Base-by-base conservation (phyloP, 2,113 vertebrate species). In the Tenrec ecaudatus region DNA sequence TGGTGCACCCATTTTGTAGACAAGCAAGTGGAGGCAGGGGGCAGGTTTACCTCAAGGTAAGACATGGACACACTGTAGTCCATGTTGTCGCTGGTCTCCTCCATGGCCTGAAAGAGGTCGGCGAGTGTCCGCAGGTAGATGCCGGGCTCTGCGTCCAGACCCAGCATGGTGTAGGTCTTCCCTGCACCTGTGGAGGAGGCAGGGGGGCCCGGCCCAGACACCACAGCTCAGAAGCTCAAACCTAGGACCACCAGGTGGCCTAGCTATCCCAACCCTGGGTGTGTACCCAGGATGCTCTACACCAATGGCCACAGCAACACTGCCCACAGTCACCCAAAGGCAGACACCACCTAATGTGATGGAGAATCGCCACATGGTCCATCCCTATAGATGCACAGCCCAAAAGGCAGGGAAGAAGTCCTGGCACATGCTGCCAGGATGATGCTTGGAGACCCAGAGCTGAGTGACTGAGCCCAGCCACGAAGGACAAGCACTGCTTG, bases 111-210 rank as follows among this genome's bases (percentile, higher is more conserved):
- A 89, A 98, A 98, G 69, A 98, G 98, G 75, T 98, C 98, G 0
- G 94, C 96, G 68, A 98, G 97, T 1, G 97, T 91, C 19, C 78
- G 85, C 77, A 98, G 94, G 60, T 98, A 98, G 95, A 98, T 98
- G 36, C 98, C 98, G 0, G 97, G 97, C 43, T 98, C 97, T 0
- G 95, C 40, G 36, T 98, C 98, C 2, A 38, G 84, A 22, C 98
- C 98, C 31, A 98, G 96, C 98, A 98, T 98, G 0, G 96, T 98
- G 83, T 98, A 96, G 1, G 96, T 98, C 95, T 98, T 98, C 75
- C 97, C 98, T 3, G 97, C 86, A 1, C 98, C 97, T 98, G 92
- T 3, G 0, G 62, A 87, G 60, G 66, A 80, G 64, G 2, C 7
- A 17, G 0, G 73, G 58, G 36, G 60, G 7, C 11, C 77, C 25